Percentiles rank a stretch among this genome's conserved stretches.
phyloP scores from a whole-genome alignment of 2,113 vertebrate species.

The Heteronetta atricapilla region DNA sequence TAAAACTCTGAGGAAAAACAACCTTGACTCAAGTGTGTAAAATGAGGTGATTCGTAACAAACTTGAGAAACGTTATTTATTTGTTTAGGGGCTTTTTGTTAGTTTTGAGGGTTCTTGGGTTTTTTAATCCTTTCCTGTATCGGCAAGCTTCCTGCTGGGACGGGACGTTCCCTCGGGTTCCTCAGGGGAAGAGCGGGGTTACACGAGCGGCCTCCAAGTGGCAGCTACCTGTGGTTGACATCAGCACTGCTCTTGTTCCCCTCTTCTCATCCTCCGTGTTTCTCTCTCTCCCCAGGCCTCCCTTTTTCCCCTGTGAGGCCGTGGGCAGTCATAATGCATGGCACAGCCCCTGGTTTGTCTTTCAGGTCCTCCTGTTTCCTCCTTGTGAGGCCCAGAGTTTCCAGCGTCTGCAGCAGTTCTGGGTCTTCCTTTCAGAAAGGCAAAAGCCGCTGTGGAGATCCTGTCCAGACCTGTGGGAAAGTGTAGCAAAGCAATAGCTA shows the following conservation, averaged over 20 bases:
- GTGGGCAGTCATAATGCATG: conserved; percentile 6
- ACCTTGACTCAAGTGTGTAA: conserved; percentile 64
- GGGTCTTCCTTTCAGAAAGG: conserved; percentile 74
- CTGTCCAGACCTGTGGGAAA: conserved; percentile 84
- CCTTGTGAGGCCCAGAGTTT: conserved; percentile 64
- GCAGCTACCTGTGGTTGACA: neutral
- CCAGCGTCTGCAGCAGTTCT: conserved; percentile 58
- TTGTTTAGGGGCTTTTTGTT: neutral
- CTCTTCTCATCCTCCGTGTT: neutral
- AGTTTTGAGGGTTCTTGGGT: conserved; percentile 34
- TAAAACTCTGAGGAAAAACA: conserved; percentile 13
- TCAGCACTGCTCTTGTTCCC: neutral
- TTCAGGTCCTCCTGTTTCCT: conserved; percentile 69
- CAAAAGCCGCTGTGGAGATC: conserved; percentile 74
- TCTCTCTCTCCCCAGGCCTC: neutral
- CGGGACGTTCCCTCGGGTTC: conserved; percentile 57
- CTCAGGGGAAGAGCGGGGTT: conserved; percentile 20
- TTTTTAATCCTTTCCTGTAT: conserved; percentile 70
- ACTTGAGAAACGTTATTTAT: conserved; percentile 30
- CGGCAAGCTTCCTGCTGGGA: conserved; percentile 65
- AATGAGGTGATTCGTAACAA: conserved; percentile 30
- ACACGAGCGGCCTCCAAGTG: conserved; percentile 8
- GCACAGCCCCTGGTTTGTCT: conserved; percentile 47
- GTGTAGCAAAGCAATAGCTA: conserved; percentile 69
- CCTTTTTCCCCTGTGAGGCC: neutral